These are phyloP conservation scores for Abscondita cerata DNA, from an alignment of 2,888 invertebrate species.

Conservation along the genomic window DNA sequence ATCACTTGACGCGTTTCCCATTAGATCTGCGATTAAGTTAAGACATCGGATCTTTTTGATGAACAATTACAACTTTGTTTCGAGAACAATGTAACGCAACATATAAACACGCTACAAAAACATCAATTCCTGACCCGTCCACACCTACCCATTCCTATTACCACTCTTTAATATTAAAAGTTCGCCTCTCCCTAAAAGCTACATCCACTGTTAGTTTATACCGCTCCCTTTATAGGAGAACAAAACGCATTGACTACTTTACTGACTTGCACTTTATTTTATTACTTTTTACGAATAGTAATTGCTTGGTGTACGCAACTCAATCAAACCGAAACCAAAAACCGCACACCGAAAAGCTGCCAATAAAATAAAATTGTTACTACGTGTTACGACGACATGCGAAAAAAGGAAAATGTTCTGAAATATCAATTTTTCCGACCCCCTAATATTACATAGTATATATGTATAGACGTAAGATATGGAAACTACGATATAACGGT, in stretches of 20 bases:
- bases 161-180: constrained; percentile 37
- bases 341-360: too few species aligned
- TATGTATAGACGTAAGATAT: constrained; percentile 6
- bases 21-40: too few species aligned
- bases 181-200: constrained; percentile 30
- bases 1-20: too few species aligned
- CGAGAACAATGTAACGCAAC: too few species aligned
- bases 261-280: constrained; percentile 16
- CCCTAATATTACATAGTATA: constrained; percentile 14
- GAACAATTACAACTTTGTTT: too few species aligned
- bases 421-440: constrained; percentile 23
- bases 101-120: constrained; percentile 40
- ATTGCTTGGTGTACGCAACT: too few species aligned
- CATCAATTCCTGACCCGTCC: constrained; percentile 39
- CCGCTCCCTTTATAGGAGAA: constrained; percentile 23
- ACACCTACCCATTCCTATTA: constrained; percentile 40
- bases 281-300: neutral
- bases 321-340: too few species aligned
- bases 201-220: constrained; percentile 18
- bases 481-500: constrained; percentile 16
- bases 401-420: constrained; percentile 14
- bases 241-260: constrained; percentile 6
- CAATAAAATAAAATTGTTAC: neutral
- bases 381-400: neutral
- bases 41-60: too few species aligned